Conservation (phyloP, 2,797 vertebrate species). For the Poecilia wingei region DNA sequence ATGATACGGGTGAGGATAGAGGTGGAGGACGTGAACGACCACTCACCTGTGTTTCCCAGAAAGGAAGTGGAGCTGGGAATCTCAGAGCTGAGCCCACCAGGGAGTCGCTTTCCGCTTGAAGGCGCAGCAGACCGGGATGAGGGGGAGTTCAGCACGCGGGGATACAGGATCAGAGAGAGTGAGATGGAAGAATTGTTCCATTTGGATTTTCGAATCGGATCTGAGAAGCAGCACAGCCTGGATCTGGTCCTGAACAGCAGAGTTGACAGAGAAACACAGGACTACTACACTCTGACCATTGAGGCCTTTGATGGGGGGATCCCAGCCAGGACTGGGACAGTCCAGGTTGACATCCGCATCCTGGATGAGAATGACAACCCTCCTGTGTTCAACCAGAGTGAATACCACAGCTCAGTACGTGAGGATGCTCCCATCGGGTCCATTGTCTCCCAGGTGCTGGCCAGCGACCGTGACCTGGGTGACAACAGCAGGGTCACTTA, state of each 20-base stretch:
- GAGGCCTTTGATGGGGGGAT: conserved; percentile 91
- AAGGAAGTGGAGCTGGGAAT: conserved; percentile 78
- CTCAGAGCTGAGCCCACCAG: conserved; percentile 87
- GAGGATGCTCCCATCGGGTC: conserved; percentile 82
- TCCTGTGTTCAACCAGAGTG: conserved; percentile 84
- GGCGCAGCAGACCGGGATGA: conserved; percentile 86
- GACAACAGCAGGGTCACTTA: conserved; percentile 85
- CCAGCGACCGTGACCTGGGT: conserved; percentile 86
- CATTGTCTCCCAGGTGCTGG: conserved; percentile 84
- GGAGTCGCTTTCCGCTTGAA: conserved; percentile 86
- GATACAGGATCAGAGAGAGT: conserved; percentile 83
- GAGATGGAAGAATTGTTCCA: conserved; percentile 67
- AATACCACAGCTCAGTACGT: conserved; percentile 82
- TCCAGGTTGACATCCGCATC: conserved; percentile 82
- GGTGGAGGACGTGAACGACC: conserved; percentile 91
- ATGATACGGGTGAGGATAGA: conserved; percentile 87
- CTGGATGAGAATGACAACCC: conserved; percentile 94
- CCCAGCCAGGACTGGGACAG: conserved; percentile 81
- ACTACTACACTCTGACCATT: conserved; percentile 82
- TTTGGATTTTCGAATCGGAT: conserved; percentile 65
- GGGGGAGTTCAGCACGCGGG: conserved; percentile 83
- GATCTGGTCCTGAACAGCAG: conserved; percentile 83
- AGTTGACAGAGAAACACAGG: conserved; percentile 85
- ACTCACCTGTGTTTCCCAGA: conserved; percentile 84
- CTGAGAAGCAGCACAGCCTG: conserved; percentile 63